phyloP scores from a whole-genome alignment of 2,888 invertebrate genomes.

The Phlogophora meticulosa region DNA sequence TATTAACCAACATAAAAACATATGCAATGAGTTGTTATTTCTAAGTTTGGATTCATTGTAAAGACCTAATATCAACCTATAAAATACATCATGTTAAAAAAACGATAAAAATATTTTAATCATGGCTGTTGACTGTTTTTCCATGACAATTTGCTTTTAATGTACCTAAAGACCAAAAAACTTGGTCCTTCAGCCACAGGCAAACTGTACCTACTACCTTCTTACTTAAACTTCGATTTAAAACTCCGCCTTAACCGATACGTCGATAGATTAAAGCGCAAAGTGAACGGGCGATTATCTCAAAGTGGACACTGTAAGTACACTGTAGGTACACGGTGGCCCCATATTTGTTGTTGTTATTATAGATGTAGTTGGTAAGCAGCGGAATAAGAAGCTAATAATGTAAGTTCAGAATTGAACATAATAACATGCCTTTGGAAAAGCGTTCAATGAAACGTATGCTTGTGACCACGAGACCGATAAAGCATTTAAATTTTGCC shows the following conservation, averaged over 20 bases:
- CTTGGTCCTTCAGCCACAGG: not conserved
- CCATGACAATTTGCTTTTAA: not conserved
- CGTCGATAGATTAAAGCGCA: conserved; percentile 61
- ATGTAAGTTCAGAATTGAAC: not conserved
- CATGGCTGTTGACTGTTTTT: not conserved
- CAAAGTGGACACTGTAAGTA: conserved; percentile 71
- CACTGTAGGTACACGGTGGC: conserved; percentile 64
- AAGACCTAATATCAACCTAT: not conserved
- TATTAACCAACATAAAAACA: conserved; percentile 9
- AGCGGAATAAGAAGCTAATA: conserved; percentile 16
- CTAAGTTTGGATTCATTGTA: conserved; percentile 19
- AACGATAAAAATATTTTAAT: not conserved
- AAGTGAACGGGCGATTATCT: conserved; percentile 75
- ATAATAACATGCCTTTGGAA: not conserved
- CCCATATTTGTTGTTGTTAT: too few species aligned
- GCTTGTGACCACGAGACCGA: too few species aligned
- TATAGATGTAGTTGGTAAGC: too few species aligned
- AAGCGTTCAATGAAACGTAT: not conserved
- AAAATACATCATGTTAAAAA: not conserved
- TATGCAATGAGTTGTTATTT: conserved; percentile 6
- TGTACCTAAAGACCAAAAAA: not conserved
- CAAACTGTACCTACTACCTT: not conserved
- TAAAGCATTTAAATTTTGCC: too few species aligned
- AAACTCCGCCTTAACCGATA: conserved; percentile 49
- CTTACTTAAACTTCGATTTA: conserved; percentile 1